Percentiles rank a stretch among this genome's conserved stretches.
These are phyloP conservation scores for Tachuris rubrigastra DNA, from an alignment of 2,113 vertebrate genomes.

Conservation along the genomic window DNA sequence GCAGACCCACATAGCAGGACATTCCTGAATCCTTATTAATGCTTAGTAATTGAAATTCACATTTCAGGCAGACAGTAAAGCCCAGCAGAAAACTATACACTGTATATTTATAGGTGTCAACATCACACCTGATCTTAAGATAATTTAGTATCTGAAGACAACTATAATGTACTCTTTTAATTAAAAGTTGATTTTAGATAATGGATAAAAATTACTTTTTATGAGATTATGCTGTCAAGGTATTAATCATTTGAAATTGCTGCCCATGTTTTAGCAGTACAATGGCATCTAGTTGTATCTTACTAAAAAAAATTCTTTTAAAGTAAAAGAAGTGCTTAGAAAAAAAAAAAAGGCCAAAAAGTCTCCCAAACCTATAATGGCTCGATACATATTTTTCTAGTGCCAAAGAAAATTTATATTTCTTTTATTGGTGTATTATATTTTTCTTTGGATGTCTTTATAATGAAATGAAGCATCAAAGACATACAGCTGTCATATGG, in stretches of 20 bases:
- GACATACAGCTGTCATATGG: not conserved
- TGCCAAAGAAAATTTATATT: not conserved
- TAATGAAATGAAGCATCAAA: not conserved
- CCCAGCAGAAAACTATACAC: not conserved
- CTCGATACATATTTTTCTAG: not conserved
- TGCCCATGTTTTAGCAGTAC: not conserved
- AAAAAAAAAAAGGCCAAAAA: not conserved
- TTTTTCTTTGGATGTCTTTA: not conserved
- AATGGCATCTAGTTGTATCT: not conserved
- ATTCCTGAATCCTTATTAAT: conserved; percentile 3
- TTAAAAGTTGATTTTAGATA: conserved; percentile 59
- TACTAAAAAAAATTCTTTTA: not conserved
- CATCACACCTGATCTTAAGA: not conserved
- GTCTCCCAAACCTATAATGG: not conserved
- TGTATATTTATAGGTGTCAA: not conserved
- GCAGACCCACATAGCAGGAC: not conserved
- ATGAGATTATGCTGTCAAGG: not conserved
- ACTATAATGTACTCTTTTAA: conserved; percentile 8
- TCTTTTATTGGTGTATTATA: not conserved
- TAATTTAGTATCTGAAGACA: conserved; percentile 31
- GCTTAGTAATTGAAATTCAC: not conserved
- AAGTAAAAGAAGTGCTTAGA: not conserved
- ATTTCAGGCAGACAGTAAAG: conserved; percentile 15
- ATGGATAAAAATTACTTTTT: not conserved
- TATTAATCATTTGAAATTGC: conserved; percentile 34